These are phyloP conservation scores for Norana najaformis DNA, from an alignment of 2,888 invertebrate species.

Conservation along the genomic window DNA sequence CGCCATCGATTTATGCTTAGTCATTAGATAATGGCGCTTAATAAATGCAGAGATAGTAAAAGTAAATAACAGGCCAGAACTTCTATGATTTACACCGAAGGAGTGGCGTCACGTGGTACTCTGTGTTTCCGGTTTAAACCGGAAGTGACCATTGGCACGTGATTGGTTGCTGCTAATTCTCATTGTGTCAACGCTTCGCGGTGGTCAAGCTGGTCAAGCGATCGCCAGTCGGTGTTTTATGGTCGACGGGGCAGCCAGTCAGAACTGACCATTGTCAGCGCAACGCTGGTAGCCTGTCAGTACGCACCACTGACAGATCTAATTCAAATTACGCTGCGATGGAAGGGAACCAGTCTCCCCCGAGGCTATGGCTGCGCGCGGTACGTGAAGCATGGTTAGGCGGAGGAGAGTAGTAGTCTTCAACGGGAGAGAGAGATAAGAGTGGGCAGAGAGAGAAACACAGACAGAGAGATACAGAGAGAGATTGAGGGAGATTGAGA, in stretches of 20 bases:
- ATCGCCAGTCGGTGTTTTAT: background rate
- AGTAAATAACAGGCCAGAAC: no score
- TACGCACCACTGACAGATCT: conserved; percentile 18
- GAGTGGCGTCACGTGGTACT: no score
- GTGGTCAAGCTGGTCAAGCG: background rate
- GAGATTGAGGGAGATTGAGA: background rate
- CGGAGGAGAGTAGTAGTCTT: background rate
- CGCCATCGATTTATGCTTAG: no score
- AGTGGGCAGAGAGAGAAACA: background rate
- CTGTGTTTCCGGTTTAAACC: background rate
- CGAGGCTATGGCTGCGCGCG: background rate
- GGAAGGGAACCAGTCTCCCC: conserved; percentile 26
- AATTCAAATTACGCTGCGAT: conserved; percentile 20
- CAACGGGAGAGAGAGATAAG: background rate
- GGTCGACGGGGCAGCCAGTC: background rate
- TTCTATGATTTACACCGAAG: no score
- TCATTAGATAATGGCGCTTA: no score
- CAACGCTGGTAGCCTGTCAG: background rate
- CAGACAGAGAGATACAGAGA: background rate
- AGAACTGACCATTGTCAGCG: background rate
- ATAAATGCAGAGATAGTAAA: no score
- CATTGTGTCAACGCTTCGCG: conserved; percentile 16
- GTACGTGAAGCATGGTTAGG: background rate
- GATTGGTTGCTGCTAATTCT: background rate
- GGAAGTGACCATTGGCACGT: conserved; percentile 13